Evolutionary conservation across 2,797 vertebrate genomes (phyloP).

Genomic region (Hyperoplus immaculatus): DNA sequence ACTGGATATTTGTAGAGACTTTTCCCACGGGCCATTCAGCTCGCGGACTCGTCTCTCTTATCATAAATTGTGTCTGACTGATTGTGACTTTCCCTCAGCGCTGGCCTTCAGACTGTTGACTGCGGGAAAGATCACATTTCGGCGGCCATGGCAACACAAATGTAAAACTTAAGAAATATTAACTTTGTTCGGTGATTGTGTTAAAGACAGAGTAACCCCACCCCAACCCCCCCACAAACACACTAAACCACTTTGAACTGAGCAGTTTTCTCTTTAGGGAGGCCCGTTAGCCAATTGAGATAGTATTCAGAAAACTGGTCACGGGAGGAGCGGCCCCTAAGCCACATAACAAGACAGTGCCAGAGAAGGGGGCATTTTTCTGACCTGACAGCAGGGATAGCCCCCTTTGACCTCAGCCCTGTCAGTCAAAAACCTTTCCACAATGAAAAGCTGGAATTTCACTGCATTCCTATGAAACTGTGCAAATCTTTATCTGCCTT

Average conservation of each 20-base stretch:
- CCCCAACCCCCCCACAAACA: too few relatives aligned
- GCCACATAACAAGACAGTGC: slow-evolving; percentile 50
- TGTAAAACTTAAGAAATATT: slow-evolving; percentile 47
- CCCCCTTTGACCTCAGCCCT: slow-evolving; percentile 52
- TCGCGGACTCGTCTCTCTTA: slow-evolving; percentile 74
- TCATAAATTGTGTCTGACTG: slow-evolving; percentile 79
- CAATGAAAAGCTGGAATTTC: slow-evolving; percentile 58
- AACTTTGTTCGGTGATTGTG: slow-evolving; percentile 38
- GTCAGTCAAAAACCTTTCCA: slow-evolving; percentile 54
- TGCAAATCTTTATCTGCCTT: slow-evolving; percentile 18
- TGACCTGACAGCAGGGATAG: slow-evolving; percentile 67
- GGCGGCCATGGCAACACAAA: slow-evolving; percentile 51
- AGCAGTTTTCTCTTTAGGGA: slow-evolving; percentile 26
- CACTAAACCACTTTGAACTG: slow-evolving; percentile 43
- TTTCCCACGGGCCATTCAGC: slow-evolving; percentile 80
- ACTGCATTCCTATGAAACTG: slow-evolving; percentile 52
- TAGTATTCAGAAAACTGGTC: slow-evolving; percentile 52
- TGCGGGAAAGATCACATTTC: slow-evolving; percentile 75
- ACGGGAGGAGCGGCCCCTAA: slow-evolving; percentile 48
- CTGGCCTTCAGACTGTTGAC: slow-evolving; percentile 73
- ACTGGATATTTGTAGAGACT: slow-evolving; percentile 77
- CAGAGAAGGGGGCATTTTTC: slow-evolving; percentile 37
- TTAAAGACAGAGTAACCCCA: slow-evolving; percentile 21
- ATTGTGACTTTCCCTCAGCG: slow-evolving; percentile 71
- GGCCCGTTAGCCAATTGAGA: slow-evolving; percentile 25